Evolutionary conservation across 2,797 vertebrate genomes (phyloP), one percentile per base, ranked within the genome.

Genomic region (Alcedo quadribrachys): DNA sequence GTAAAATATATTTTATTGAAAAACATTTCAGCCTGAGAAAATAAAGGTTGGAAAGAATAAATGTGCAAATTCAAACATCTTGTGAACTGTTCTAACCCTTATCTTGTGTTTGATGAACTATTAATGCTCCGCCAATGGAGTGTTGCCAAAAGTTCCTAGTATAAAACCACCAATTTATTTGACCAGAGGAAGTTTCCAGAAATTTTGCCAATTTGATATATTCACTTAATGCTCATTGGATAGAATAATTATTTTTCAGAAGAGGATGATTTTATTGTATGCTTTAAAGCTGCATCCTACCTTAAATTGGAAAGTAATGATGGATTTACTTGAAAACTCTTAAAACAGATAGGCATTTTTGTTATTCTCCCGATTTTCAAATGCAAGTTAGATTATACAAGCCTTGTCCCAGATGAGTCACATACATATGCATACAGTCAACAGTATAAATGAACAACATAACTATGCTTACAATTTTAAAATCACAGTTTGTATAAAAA

Each of bases 401-500:
- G 28, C 18, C 5, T 51, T 84, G 17, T 10, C 60, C 63, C 51
- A 45, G 61, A 57, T 33, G 18, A 92, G 7, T 73, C n/a, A 18
- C 27, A 43, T 57, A 88, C 18, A 76, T 94, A 93, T 93, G 84
- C 15, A 4, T 88, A 65, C 32, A 82, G 48, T 74, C 55, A 79
- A 69, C 24, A 48, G 5, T 33, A 85, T n/a, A 84, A 76, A 63
- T 63, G 24, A 83, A 50, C 35, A 81, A 33, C 5, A 63, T 69
- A 70, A 61, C 45, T 65, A 48, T 83, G 85, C 63, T 93, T 94
- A 85, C 30, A 90, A 88, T 94, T 76, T 93, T 93, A 85, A 85
- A 95, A 92, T 88, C 54, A 83, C 18, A 73, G 12, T 93, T 95
- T 94, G 53, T 45, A 60, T 71, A 87, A 76, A 95, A 97, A 70